Base-by-base conservation (phyloP, 1,140 invertebrate genomes). In the Hyposmocoma kahamanoa region DNA sequence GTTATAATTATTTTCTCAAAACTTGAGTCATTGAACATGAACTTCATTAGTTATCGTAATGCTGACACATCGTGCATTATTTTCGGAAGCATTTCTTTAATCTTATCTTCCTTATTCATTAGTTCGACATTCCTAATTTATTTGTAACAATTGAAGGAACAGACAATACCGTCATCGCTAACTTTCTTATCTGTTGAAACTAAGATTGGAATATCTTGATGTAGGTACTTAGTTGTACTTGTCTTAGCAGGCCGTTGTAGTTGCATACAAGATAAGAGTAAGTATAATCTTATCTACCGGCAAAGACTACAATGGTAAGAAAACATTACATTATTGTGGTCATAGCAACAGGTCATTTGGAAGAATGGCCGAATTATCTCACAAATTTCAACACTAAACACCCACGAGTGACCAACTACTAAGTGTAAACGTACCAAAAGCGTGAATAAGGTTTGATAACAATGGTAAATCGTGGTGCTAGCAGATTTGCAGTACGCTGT, bases 371-470 rank as follows among this genome's bases (percentile, higher is more conserved):
- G n/a, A 36, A 36, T 36, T 36, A 36, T 36, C 32, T 36, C 32
- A 17, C 32, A 36, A 36, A 36, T 36, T 34, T 5, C 32, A 36
- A 36, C 32, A 36, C 15, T 36, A 17, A 8, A n/a, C 32, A 17
- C 15, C 13, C 32, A n/a, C 18, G 11, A 36, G 32, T 36, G 32
- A 15, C 32, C 32, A 36, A 17, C 10, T 30, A 17, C 18, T 36
- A 17, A n/a, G n/a, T n/a, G n/a, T n/a, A 36, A 36, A 36, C 32
- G 15, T 15, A 36, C 15, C 32, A 36, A 36, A 36, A 36, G 32
- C 15, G 18, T 36, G 32, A 36, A 36, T 36, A 36, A 36, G 32
- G 15, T 36, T 36, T 36, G 32, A 36, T 36, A 36, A 36, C 32
- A 36, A 41, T 41, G 38, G 22, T 11, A 10, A 17, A 15, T 38